Percentiles rank a stretch among this genome's conserved stretches.
phyloP scores from a whole-genome alignment of 2,797 vertebrate genomes.

The Gastrophryne carolinensis region DNA sequence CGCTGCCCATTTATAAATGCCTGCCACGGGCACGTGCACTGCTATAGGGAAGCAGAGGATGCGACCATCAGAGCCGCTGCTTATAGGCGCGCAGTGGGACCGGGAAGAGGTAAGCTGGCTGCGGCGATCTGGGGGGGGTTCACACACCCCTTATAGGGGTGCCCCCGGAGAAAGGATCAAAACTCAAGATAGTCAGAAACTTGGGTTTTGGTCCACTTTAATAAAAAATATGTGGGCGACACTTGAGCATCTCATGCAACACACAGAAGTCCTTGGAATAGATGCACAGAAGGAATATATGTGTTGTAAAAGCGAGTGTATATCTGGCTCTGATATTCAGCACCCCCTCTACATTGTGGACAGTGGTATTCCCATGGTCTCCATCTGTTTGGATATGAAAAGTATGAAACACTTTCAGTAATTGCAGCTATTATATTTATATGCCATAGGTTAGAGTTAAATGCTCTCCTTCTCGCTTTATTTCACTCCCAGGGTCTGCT shows the following conservation, averaged over 20 bases:
- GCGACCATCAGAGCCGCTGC: too few species aligned
- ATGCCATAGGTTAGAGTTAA: conserved; percentile 34
- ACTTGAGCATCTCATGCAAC: conserved; percentile 3
- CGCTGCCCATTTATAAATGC: too few species aligned
- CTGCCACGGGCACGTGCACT: too few species aligned
- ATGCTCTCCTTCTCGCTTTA: conserved; percentile 20
- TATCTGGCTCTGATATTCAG: background rate
- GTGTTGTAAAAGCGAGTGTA: background rate
- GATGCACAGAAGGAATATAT: background rate
- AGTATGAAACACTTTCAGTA: conserved; percentile 38
- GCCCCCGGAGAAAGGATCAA: too few species aligned
- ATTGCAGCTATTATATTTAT: conserved; percentile 37
- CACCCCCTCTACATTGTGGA: background rate
- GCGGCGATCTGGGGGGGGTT: too few species aligned
- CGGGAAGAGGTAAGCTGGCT: too few species aligned
- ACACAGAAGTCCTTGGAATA: conserved; percentile 9
- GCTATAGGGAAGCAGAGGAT: too few species aligned
- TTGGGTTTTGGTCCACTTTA: too few species aligned
- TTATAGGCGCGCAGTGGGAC: too few species aligned
- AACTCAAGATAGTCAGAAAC: too few species aligned
- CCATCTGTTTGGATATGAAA: conserved; percentile 13
- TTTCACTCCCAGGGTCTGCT: conserved; percentile 2
- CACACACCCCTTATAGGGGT: too few species aligned
- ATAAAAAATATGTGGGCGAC: too few species aligned
- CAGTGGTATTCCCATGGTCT: conserved; percentile 10